Conservation (phyloP, 2,888 invertebrate species). For the Lacanobia wlatinum region DNA sequence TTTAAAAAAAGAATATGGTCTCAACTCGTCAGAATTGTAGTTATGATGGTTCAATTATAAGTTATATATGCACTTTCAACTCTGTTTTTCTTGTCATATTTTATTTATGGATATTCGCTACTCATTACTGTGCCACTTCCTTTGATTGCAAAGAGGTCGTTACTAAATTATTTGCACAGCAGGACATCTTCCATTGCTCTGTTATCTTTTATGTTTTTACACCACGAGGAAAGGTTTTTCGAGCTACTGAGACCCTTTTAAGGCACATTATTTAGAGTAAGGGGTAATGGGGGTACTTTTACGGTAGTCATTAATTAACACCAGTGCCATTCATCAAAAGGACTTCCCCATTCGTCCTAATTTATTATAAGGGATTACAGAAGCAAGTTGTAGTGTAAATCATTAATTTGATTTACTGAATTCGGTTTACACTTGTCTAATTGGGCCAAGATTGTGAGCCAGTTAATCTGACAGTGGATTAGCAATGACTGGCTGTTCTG, state of each 20-base stretch:
- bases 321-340: not conserved
- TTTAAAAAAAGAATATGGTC: too few relatives aligned
- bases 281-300: not conserved
- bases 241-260: not conserved
- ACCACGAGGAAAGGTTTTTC: not conserved
- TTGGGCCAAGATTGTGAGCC: slow-evolving; percentile 1
- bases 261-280: not conserved
- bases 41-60: too few relatives aligned
- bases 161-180: not conserved
- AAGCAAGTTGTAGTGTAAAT: slow-evolving; percentile 1
- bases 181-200: not conserved
- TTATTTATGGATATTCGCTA: not conserved
- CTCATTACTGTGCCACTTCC: not conserved
- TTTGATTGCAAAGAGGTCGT: not conserved
- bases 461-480: slow-evolving; percentile 28
- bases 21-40: too few relatives aligned
- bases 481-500: not conserved
- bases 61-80: too few relatives aligned
- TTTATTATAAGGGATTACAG: not conserved
- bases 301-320: slow-evolving; percentile 8
- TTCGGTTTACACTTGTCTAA: slow-evolving; percentile 13
- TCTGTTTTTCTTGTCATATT: not conserved
- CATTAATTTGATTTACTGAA: slow-evolving; percentile 21
- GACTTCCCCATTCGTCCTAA: not conserved
- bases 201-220: not conserved